These are phyloP conservation scores for Aphidius gifuensis DNA, from an alignment of 1,140 invertebrate genomes.

Conservation along the genomic window DNA sequence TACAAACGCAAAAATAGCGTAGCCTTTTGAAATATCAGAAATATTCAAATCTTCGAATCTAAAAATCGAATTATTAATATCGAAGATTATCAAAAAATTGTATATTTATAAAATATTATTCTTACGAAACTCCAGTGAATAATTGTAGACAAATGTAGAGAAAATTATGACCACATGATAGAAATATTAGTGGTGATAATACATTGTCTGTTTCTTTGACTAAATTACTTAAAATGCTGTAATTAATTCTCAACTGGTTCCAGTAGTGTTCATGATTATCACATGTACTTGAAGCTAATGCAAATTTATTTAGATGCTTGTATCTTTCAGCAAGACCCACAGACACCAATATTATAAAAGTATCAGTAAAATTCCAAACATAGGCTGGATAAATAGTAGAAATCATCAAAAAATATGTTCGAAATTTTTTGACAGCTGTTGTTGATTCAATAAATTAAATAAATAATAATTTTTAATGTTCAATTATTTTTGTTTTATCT, in stretches of 20 bases:
- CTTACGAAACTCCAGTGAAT: conserved; percentile 69
- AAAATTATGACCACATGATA: conserved; percentile 68
- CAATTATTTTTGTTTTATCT: too few species aligned
- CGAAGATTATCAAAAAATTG: too few species aligned
- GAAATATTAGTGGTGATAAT: conserved; percentile 60
- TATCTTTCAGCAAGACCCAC: conserved; percentile 50
- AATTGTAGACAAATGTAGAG: conserved; percentile 73
- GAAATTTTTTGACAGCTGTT: too few species aligned
- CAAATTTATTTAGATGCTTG: conserved; percentile 40
- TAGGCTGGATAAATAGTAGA: conserved; percentile 65
- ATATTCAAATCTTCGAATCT: too few species aligned
- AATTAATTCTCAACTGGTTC: conserved; percentile 59
- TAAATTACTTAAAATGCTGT: conserved; percentile 58
- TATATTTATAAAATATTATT: too few species aligned
- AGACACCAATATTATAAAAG: conserved; percentile 61
- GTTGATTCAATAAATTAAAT: too few species aligned
- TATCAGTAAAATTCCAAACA: conserved; percentile 66
- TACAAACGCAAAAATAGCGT: too few species aligned
- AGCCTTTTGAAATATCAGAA: too few species aligned
- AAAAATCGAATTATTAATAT: too few species aligned
- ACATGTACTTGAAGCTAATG: conserved; percentile 22
- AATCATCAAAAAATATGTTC: conserved; percentile 48
- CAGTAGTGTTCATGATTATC: conserved; percentile 46
- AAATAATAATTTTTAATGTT: too few species aligned
- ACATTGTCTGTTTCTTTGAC: conserved; percentile 59